Conservation (phyloP, 2,888 invertebrate species). For the Leptinotarsa rubiginosa region DNA sequence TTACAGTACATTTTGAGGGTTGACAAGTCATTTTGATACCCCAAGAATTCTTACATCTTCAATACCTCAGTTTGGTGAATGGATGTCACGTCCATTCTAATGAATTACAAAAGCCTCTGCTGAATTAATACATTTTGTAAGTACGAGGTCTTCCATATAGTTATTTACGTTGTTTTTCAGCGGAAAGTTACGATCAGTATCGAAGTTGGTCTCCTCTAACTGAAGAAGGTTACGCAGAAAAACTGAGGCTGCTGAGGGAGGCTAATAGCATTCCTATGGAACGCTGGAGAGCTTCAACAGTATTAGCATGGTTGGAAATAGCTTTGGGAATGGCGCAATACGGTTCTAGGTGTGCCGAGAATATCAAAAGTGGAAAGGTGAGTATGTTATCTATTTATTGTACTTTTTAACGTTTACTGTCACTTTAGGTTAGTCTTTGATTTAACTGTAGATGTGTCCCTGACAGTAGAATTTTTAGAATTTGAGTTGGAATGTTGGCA, state of each 20-base stretch:
- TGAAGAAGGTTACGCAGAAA: slow-evolving; percentile 82
- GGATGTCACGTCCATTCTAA: too few relatives aligned
- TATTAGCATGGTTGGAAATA: slow-evolving; percentile 94
- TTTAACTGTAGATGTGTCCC: neutral
- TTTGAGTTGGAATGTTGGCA: too few relatives aligned
- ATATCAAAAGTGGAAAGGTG: slow-evolving; percentile 95
- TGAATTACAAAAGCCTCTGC: too few relatives aligned
- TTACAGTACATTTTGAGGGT: too few relatives aligned
- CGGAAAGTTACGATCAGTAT: slow-evolving; percentile 67
- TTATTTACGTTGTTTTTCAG: slow-evolving; percentile 46
- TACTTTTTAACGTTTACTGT: neutral
- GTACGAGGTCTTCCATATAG: neutral
- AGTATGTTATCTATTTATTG: slow-evolving; percentile 25
- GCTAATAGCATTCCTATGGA: slow-evolving; percentile 88
- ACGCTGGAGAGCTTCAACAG: slow-evolving; percentile 92
- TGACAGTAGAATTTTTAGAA: too few relatives aligned
- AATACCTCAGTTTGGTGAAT: too few relatives aligned
- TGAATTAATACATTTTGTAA: too few relatives aligned
- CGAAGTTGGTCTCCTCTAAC: slow-evolving; percentile 75
- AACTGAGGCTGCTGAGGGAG: slow-evolving; percentile 81
- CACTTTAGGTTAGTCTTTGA: neutral
- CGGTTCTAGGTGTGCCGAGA: slow-evolving; percentile 89
- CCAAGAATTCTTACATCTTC: too few relatives aligned
- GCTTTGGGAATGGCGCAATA: slow-evolving; percentile 96
- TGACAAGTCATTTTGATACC: too few relatives aligned